Percentiles rank a stretch among this genome's conserved stretches.
Evolutionary conservation across 2,888 invertebrate genomes (phyloP).

Genomic region (Pachymerium ferrugineum): DNA sequence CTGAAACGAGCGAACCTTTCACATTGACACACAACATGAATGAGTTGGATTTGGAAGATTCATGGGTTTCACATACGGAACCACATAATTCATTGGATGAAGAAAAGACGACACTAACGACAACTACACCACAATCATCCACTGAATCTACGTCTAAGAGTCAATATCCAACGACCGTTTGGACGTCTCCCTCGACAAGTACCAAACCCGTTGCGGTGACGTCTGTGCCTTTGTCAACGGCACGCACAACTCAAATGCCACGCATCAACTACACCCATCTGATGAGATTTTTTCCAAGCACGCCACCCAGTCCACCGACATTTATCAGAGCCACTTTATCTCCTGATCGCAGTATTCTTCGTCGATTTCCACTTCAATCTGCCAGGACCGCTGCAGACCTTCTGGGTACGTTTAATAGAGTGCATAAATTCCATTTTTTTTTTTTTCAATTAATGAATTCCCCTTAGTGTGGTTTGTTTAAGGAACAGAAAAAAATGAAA

Average conservation of each 20-base stretch:
- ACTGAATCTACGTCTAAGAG: background rate
- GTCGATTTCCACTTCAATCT: constrained; percentile 14
- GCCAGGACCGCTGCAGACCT: constrained; percentile 29
- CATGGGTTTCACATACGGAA: background rate
- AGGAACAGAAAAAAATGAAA: no score
- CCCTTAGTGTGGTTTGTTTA: no score
- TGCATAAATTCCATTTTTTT: no score
- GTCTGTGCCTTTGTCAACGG: background rate
- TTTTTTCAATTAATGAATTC: no score
- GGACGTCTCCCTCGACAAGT: background rate
- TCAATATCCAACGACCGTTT: background rate
- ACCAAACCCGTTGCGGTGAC: background rate
- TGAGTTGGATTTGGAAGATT: background rate
- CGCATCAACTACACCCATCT: background rate
- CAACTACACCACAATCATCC: background rate
- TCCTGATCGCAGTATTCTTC: background rate
- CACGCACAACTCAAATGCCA: background rate
- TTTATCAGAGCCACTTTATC: constrained; percentile 6
- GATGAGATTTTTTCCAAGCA: constrained; percentile 14
- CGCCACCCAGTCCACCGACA: background rate
- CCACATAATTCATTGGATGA: background rate
- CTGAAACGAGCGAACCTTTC: constrained; percentile 9
- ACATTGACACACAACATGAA: background rate
- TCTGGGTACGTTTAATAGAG: constrained; percentile 16
- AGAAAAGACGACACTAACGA: background rate